These are phyloP conservation scores for Ametastegia equiseti DNA, from an alignment of 2,888 invertebrate genomes.

Conservation along the genomic window DNA sequence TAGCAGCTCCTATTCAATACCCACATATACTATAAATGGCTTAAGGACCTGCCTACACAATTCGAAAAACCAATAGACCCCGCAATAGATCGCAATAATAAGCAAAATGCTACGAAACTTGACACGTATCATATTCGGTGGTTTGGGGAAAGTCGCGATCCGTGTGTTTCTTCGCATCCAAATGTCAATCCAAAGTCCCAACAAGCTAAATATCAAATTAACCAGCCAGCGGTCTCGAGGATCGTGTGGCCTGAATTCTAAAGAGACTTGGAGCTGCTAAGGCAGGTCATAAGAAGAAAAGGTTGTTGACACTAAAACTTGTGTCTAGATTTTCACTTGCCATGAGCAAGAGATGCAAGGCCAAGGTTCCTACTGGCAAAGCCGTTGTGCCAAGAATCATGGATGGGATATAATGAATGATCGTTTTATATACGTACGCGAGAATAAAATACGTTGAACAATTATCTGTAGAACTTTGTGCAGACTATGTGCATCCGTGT, in stretches of 20 bases:
- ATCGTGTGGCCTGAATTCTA: not conserved
- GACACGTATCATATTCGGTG: not conserved
- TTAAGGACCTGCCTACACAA: not conserved
- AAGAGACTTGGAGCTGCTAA: not conserved
- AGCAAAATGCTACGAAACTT: no score
- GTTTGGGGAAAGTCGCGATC: not conserved
- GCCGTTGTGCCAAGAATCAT: no score
- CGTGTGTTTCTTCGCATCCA: not conserved
- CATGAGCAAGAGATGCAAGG: conserved; percentile 21
- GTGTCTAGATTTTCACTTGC: conserved; percentile 25
- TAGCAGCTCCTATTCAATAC: not conserved
- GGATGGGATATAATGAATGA: no score
- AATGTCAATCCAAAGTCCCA: conserved; percentile 16
- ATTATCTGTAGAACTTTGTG: no score
- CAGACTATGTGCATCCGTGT: no score
- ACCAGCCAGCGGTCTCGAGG: not conserved
- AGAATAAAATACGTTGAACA: no score
- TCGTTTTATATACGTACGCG: no score
- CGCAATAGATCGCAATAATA: no score
- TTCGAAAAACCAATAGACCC: no score
- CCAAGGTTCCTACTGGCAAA: no score
- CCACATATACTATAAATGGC: not conserved
- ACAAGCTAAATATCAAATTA: not conserved
- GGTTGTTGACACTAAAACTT: conserved; percentile 31
- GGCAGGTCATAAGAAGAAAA: not conserved